Percentiles rank a stretch among this genome's conserved stretches.
Conservation (phyloP, 2,113 vertebrate species). For the human (Homo sapiens) region DNA sequence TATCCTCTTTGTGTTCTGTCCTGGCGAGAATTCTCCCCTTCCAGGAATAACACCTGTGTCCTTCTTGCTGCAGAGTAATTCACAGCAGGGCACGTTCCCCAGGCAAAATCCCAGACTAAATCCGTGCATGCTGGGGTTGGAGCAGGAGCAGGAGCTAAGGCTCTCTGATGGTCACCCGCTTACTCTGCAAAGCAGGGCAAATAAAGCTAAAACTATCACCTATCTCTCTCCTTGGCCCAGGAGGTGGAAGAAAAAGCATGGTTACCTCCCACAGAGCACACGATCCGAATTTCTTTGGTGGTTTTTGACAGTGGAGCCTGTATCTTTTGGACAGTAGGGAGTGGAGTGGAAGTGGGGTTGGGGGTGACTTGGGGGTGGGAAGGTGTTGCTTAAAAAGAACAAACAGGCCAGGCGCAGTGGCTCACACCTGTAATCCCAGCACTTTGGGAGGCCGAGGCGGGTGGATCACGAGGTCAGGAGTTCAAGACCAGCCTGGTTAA, state of each 20-base stretch:
- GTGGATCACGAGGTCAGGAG: no score
- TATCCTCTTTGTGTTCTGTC: not conserved
- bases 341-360: accelerated
- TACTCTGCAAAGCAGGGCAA: not conserved
- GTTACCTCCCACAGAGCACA: accelerated
- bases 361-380: accelerated
- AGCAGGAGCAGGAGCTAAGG: accelerated
- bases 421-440: no score
- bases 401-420: not conserved
- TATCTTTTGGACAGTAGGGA: not conserved
- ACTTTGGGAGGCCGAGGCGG: no score
- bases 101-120: not conserved
- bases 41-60: slow-evolving; percentile 52
- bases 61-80: not conserved
- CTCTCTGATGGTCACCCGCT: not conserved
- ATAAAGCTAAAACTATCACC: not conserved
- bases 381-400: not conserved
- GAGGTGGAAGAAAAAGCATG: not conserved
- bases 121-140: accelerated
- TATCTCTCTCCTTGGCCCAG: no score
- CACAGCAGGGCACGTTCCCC: accelerated
- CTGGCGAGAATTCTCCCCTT: not conserved
- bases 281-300: not conserved
- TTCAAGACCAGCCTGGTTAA: no score
- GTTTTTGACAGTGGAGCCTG: not conserved